phyloP scores from a whole-genome alignment of 2,888 invertebrate species.

The Phragmatobia fuliginosa region DNA sequence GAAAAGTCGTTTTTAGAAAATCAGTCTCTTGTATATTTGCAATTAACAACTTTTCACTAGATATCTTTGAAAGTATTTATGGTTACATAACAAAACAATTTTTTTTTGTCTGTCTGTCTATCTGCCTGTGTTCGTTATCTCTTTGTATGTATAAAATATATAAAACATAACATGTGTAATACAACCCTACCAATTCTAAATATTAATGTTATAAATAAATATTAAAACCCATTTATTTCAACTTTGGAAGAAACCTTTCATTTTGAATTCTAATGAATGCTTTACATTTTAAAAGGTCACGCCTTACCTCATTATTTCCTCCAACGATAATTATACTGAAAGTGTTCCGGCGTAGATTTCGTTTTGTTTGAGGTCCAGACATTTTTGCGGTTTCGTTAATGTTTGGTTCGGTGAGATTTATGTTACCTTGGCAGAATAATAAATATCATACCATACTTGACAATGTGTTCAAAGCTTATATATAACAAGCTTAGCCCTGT shows the following conservation, averaged over 20 bases:
- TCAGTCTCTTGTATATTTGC: too few species aligned
- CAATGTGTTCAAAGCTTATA: not conserved
- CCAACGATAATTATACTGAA: conserved; percentile 37
- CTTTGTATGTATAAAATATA: too few species aligned
- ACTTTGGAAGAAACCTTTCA: conserved; percentile 17
- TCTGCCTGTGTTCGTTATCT: too few species aligned
- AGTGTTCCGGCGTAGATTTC: conserved; percentile 13
- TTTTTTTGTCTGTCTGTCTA: too few species aligned
- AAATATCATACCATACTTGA: not conserved
- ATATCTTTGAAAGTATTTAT: too few species aligned
- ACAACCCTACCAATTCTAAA: not conserved
- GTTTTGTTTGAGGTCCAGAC: conserved; percentile 1
- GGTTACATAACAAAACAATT: too few species aligned
- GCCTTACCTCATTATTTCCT: conserved; percentile 34
- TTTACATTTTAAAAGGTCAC: conserved; percentile 40
- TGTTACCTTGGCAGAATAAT: not conserved
- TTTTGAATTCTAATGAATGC: conserved; percentile 35
- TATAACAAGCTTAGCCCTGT: too few species aligned
- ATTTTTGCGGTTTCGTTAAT: conserved; percentile 6
- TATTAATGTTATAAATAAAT: not conserved
- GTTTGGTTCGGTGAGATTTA: conserved; percentile 2
- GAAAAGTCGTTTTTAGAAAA: too few species aligned
- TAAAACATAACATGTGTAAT: not conserved
- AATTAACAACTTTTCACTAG: too few species aligned
- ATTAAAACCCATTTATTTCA: not conserved